Conservation (phyloP, 2,888 invertebrate species). For the Hofmannophila pseudospretella region DNA sequence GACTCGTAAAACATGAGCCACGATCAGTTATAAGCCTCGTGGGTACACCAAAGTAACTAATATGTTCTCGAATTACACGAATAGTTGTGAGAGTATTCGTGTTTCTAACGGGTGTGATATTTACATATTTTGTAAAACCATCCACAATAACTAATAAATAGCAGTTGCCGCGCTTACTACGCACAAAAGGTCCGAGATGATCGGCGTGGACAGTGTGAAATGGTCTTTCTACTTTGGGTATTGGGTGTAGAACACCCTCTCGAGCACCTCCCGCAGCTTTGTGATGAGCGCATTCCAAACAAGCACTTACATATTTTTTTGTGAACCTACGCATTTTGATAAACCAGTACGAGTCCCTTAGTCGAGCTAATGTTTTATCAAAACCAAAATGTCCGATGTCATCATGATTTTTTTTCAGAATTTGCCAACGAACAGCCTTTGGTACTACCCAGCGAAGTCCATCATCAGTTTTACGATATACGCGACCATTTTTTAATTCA, state of each 20-base stretch:
- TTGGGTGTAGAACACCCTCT: background rate
- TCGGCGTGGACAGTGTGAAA: conserved; percentile 11
- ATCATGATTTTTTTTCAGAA: conserved; percentile 36
- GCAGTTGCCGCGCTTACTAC: conserved; percentile 10
- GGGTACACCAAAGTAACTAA: too few species aligned
- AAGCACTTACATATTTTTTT: conserved; percentile 39
- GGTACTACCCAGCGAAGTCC: conserved; percentile 32
- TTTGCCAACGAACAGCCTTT: conserved; percentile 22
- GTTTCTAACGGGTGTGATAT: conserved; percentile 14
- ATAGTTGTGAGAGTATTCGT: too few species aligned
- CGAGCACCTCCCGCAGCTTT: background rate
- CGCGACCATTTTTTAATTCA: conserved; percentile 10
- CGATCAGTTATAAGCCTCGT: too few species aligned
- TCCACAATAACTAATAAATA: conserved; percentile 17
- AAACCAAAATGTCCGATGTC: conserved; percentile 40
- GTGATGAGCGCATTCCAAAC: conserved; percentile 33
- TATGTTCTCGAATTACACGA: too few species aligned
- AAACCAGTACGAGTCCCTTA: conserved; percentile 49
- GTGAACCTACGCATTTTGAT: conserved; percentile 37
- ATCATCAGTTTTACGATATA: conserved; percentile 11
- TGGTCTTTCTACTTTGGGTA: background rate
- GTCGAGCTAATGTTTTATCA: too few species aligned
- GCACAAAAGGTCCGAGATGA: conserved; percentile 16
- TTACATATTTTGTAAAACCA: conserved; percentile 17
- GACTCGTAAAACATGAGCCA: too few species aligned